Evolutionary conservation across 2,888 invertebrate genomes (phyloP).

Genomic region (Tachina grossa): DNA sequence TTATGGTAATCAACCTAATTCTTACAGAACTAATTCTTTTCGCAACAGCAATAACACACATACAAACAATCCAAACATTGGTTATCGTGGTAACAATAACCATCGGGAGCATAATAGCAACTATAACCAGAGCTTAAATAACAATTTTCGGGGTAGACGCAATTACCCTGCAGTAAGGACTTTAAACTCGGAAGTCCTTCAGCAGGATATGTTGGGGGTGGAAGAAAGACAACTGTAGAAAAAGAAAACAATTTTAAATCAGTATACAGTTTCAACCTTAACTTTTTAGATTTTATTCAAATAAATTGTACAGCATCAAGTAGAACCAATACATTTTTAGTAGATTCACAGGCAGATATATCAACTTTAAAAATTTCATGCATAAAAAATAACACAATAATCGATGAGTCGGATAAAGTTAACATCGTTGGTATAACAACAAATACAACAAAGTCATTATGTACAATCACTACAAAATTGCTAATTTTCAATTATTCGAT

Average conservation of each 20-base stretch:
- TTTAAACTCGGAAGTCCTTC: conserved; percentile 52
- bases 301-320: neutral
- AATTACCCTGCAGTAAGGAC: conserved; percentile 18
- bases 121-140: no score
- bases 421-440: conserved; percentile 18
- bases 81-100: no score
- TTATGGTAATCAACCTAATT: no score
- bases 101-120: no score
- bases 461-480: neutral
- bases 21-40: no score
- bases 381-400: neutral
- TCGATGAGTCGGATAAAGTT: no score
- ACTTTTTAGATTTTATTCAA: neutral
- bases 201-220: conserved; percentile 7
- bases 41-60: no score
- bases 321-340: conserved; percentile 12
- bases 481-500: conserved; percentile 19
- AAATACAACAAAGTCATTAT: neutral
- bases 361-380: conserved; percentile 25
- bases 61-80: no score
- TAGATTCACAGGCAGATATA: no score
- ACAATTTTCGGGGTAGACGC: neutral
- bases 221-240: neutral
- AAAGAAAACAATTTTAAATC: neutral
- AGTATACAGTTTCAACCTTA: neutral